These are phyloP conservation scores for Sebastes taczanowskii DNA, from an alignment of 2,797 vertebrate species.

Conservation along the genomic window DNA sequence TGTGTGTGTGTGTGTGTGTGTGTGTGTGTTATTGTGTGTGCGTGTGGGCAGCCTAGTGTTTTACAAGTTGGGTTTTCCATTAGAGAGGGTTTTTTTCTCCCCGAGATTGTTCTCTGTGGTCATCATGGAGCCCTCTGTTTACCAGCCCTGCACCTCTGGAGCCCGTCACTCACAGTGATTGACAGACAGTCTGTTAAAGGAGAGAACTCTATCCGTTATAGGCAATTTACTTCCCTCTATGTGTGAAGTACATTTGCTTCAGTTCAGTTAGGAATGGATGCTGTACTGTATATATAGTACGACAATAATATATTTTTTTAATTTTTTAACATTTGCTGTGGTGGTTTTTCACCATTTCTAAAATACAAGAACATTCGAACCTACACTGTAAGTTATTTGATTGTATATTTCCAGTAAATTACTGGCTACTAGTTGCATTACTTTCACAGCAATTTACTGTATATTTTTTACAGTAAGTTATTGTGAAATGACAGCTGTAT, in stretches of 20 bases:
- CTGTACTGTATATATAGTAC: too few relatives aligned
- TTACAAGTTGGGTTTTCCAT: conserved; percentile 44
- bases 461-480: neutral
- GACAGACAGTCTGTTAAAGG: conserved; percentile 26
- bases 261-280: neutral
- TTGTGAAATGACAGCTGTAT: neutral
- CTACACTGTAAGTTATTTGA: neutral
- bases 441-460: neutral
- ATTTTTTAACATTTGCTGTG: neutral
- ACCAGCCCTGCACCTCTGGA: conserved; percentile 19
- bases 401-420: neutral
- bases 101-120: conserved; percentile 43
- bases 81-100: conserved; percentile 12
- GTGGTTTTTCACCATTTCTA: neutral
- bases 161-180: conserved; percentile 52
- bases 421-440: neutral
- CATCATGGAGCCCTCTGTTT: conserved; percentile 36
- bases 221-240: neutral
- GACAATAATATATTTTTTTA: neutral
- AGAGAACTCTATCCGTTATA: neutral
- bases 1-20: conserved; percentile 4
- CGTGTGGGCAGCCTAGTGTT: conserved; percentile 5
- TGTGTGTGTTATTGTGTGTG: conserved; percentile 1
- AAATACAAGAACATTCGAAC: neutral
- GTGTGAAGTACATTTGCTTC: neutral